These are phyloP conservation scores for Ladona fulva DNA, from an alignment of 1,140 invertebrate genomes.

Conservation along the genomic window DNA sequence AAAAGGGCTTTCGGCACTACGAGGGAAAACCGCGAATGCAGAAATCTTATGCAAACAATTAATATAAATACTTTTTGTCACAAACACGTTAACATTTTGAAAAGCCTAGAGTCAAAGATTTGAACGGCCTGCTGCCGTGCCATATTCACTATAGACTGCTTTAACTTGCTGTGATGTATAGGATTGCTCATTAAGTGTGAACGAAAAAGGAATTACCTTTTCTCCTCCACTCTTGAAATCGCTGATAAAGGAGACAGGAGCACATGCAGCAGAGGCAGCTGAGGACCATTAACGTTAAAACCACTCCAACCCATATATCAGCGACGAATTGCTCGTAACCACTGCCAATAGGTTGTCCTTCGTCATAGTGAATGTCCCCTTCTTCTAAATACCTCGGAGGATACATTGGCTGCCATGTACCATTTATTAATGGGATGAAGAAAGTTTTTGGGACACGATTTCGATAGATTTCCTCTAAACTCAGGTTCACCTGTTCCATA, in stretches of 20 bases:
- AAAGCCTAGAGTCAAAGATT: no score
- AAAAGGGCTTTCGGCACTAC: no score
- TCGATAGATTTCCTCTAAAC: no score
- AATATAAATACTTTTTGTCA: no score
- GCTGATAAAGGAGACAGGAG: slow-evolving; percentile 50
- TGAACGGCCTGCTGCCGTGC: no score
- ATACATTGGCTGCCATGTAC: background rate
- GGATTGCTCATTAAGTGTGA: no score
- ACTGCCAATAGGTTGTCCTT: slow-evolving; percentile 24
- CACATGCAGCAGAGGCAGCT: slow-evolving; percentile 51
- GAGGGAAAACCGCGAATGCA: no score
- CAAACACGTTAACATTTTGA: no score
- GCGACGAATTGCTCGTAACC: slow-evolving; percentile 40
- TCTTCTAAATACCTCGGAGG: background rate
- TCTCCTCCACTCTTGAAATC: slow-evolving; percentile 55
- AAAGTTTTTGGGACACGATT: background rate
- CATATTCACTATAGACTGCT: no score
- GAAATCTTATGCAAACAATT: no score
- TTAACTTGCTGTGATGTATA: no score
- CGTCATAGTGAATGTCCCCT: slow-evolving; percentile 16
- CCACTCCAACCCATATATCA: slow-evolving; percentile 52
- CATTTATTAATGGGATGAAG: background rate
- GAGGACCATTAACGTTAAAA: slow-evolving; percentile 46
- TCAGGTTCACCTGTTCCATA: no score
- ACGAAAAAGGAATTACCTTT: slow-evolving; percentile 41